Evolutionary conservation across 35 echinoderm and acorn worm genomes (phyloP).

Genomic region (Amphiura filiformis): DNA sequence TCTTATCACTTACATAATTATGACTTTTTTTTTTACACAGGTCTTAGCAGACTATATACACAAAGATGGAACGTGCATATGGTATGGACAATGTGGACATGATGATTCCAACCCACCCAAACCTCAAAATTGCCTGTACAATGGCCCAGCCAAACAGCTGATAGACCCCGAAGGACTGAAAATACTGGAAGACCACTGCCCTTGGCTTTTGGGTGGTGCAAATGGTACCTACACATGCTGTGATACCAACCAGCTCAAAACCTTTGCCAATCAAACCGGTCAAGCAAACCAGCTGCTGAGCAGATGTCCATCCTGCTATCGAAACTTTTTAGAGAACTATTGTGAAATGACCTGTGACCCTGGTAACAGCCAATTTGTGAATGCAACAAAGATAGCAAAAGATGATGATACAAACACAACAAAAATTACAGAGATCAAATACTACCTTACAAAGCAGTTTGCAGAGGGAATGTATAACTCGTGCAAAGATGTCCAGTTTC

Average conservation of each 20-base stretch:
- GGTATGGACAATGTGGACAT: slow-evolving; percentile 71
- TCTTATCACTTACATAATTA: too few relatives aligned
- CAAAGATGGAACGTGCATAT: slow-evolving; percentile 74
- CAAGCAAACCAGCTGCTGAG: slow-evolving; percentile 60
- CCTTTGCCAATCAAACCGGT: slow-evolving; percentile 48
- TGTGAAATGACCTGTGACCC: slow-evolving; percentile 77
- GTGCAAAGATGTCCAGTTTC: slow-evolving; percentile 85
- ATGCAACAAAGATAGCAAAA: slow-evolving; percentile 20
- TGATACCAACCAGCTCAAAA: slow-evolving; percentile 45
- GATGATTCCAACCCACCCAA: slow-evolving; percentile 26
- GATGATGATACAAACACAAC: not conserved
- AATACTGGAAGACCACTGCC: slow-evolving; percentile 75
- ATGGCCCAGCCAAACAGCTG: slow-evolving; percentile 51
- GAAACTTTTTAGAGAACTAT: slow-evolving; percentile 73
- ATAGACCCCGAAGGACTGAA: slow-evolving; percentile 50
- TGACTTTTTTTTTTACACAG: too few relatives aligned
- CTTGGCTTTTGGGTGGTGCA: slow-evolving; percentile 46
- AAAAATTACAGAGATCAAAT: slow-evolving; percentile 47
- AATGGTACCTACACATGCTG: slow-evolving; percentile 73
- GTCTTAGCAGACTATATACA: slow-evolving; percentile 17
- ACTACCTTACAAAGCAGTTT: slow-evolving; percentile 55
- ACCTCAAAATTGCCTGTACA: slow-evolving; percentile 75
- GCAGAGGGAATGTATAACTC: slow-evolving; percentile 82
- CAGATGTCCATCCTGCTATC: slow-evolving; percentile 85
- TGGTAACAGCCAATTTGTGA: slow-evolving; percentile 70